Evolutionary conservation across 2,113 vertebrate genomes (phyloP).

Genomic region (Conger conger): DNA sequence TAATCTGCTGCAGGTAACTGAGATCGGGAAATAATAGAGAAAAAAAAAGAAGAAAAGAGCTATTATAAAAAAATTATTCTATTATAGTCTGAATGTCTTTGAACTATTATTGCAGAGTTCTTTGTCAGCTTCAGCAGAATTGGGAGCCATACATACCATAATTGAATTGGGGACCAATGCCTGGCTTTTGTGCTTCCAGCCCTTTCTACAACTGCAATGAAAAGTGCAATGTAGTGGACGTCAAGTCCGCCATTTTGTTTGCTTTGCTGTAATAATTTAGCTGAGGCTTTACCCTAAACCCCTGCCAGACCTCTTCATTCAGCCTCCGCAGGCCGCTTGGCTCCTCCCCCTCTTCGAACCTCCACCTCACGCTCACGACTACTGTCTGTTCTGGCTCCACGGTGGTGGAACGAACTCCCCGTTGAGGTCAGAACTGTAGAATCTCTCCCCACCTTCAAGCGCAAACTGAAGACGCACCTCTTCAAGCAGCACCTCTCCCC

Average conservation of each 20-base stretch:
- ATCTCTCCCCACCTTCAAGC: too few relatives aligned
- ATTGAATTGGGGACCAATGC: constrained; percentile 21
- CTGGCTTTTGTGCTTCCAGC: neutral
- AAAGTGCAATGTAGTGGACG: neutral
- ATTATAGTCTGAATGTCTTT: constrained; percentile 40
- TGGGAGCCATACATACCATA: constrained; percentile 36
- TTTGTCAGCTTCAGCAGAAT: constrained; percentile 35
- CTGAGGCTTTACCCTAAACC: too few relatives aligned
- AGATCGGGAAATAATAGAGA: neutral
- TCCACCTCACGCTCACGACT: too few relatives aligned
- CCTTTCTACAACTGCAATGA: constrained; percentile 3
- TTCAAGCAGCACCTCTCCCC: too few relatives aligned
- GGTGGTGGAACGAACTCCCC: too few relatives aligned
- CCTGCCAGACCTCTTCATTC: too few relatives aligned
- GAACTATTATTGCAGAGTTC: constrained; percentile 23
- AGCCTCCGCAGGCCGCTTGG: too few relatives aligned
- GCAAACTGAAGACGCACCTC: too few relatives aligned
- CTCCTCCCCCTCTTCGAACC: too few relatives aligned
- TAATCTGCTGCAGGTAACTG: constrained; percentile 21
- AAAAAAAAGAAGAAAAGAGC: neutral
- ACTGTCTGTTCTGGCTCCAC: too few relatives aligned
- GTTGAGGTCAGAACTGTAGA: too few relatives aligned
- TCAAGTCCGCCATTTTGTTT: constrained; percentile 14
- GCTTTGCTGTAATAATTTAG: constrained; percentile 20
- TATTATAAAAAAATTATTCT: constrained; percentile 35